Conservation (phyloP, 2,888 invertebrate genomes). For the Diaphora mendica region DNA sequence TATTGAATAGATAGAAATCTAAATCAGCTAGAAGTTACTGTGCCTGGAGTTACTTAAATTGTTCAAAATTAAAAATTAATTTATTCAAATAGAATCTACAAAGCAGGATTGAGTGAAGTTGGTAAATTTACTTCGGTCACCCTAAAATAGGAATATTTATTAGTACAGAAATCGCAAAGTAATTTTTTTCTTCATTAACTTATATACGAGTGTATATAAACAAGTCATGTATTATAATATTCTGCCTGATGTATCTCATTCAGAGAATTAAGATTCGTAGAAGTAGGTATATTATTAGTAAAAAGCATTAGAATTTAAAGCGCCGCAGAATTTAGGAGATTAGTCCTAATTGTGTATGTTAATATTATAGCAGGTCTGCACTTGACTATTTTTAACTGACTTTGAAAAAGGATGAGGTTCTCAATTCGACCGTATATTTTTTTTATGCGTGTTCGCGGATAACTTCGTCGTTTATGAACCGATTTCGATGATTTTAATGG, state of each 20-base stretch:
- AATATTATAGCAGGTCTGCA: no score
- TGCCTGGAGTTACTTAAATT: not conserved
- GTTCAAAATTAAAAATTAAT: conserved; percentile 7
- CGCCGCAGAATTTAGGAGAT: not conserved
- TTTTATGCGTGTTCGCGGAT: no score
- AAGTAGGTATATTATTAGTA: not conserved
- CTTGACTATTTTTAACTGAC: no score
- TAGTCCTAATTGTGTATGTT: no score
- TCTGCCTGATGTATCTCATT: not conserved
- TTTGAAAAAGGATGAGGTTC: no score
- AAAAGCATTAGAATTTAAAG: not conserved
- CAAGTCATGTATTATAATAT: no score
- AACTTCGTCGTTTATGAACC: no score
- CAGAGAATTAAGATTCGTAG: not conserved
- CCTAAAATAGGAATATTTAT: no score
- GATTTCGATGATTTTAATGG: no score
- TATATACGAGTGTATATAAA: no score
- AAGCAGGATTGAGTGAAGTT: conserved; percentile 28
- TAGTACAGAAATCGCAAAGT: not conserved
- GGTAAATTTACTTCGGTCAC: not conserved
- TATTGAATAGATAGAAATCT: no score
- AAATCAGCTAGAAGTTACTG: not conserved
- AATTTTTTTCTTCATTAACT: not conserved
- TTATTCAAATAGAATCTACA: conserved; percentile 17
- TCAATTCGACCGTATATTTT: no score